Evolutionary conservation across 2,113 vertebrate genomes (phyloP), one percentile per base, ranked within the genome.

Genomic region (Machaerirhynchus nigripectus): DNA sequence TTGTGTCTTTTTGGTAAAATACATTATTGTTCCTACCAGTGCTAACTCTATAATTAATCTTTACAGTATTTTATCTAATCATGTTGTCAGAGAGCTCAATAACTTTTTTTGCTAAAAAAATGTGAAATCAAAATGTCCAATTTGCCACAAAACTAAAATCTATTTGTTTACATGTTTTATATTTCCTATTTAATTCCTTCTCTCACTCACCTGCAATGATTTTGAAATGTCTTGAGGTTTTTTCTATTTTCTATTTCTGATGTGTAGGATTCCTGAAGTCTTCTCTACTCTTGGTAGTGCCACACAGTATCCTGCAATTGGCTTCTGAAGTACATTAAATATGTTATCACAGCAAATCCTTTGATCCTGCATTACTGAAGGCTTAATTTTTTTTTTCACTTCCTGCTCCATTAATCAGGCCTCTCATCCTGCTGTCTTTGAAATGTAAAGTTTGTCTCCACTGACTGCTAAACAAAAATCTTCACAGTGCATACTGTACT

Each of bases 401-500:
- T 95, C 13, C 35, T 82, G 44, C 4, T 3, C 24, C 42, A 33
- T 63, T 94, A 87, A 93, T 87, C 74, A 57, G 57, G 18, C 26
- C 22, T 91, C 69, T 90, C 47, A 76, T 89, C 40, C 44, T 78
- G 13, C 60, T 59, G 33, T 67, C 84, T 84, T 93, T 91, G 82
- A 93, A 93, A 91, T 91, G 44, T 79, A 70, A 89, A 84, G 24
- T 90, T 93, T 83, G 31, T 87, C 71, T 93, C 67, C 9, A 21
- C 49, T 83, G 49, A 26, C 30, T 47, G 47, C 46, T 77, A 61
- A 47, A 47, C 59, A 73, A 83, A 96, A 84, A 84, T 4, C 22
- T 75, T 92, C 68, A 80, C 13, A 64, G 20, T n/a, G 6, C 24
- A 47, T 40, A 7, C 57, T 71, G 15, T 44, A 60, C 26, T 15